phyloP scores from a whole-genome alignment of 2,888 invertebrate species.

The Callyntrura sp. region DNA sequence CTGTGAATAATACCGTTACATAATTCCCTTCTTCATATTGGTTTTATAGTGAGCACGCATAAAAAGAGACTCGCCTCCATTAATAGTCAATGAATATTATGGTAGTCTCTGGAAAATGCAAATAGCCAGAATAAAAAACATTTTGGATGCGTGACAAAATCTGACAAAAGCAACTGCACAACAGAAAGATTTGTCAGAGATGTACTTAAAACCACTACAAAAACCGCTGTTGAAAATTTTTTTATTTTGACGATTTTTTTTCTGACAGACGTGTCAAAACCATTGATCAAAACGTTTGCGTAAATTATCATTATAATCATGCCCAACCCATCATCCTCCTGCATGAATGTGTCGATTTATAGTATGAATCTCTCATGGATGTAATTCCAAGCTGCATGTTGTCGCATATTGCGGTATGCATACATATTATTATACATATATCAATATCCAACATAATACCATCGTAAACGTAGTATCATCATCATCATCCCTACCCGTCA shows the following conservation, averaged over 20 bases:
- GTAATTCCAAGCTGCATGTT: too few species aligned
- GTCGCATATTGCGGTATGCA: too few species aligned
- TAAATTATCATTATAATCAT: slow-evolving; percentile 9
- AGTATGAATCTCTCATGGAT: not conserved
- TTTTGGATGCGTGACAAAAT: not conserved
- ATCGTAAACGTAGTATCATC: not conserved
- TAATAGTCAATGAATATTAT: not conserved
- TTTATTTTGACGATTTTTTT: slow-evolving; percentile 3
- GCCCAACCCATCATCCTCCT: slow-evolving; percentile 4
- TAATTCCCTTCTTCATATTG: not conserved
- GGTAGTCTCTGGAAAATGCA: not conserved
- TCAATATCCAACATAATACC: too few species aligned
- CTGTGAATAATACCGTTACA: too few species aligned
- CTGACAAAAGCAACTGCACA: not conserved
- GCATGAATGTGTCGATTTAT: slow-evolving; percentile 2
- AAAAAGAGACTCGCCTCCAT: slow-evolving; percentile 2
- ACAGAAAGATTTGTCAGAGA: too few species aligned
- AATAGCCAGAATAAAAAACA: not conserved
- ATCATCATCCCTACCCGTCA: not conserved
- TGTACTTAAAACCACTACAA: slow-evolving; percentile 31
- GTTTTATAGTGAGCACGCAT: too few species aligned
- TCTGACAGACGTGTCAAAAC: slow-evolving; percentile 19
- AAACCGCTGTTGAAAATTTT: slow-evolving; percentile 16
- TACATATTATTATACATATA: too few species aligned
- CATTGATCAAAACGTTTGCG: not conserved